Evolutionary conservation across 2,797 vertebrate species (phyloP), one percentile per base, ranked within the genome.

Genomic region (Streptopelia turtur): DNA sequence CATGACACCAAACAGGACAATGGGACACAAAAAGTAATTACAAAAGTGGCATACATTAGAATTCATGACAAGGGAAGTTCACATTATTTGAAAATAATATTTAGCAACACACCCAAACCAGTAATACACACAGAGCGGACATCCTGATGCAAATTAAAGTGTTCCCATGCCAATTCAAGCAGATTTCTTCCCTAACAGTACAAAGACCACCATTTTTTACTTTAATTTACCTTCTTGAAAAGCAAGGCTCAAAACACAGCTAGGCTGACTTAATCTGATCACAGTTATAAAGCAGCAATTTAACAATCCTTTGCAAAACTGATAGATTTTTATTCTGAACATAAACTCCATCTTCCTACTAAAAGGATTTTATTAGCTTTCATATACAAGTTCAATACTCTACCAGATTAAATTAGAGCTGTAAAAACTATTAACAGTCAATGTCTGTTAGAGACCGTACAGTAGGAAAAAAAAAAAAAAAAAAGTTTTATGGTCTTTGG

Each of bases 351-450:
- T 94, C 94, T 97, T 96, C 83, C 83, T 96, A 85, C 90, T 95
- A 95, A 97, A 96, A 95, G 79, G 91, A 90, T 95, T 96, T 97
- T 97, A 97, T 96, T 96, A 92, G 76, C 74, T 96, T 93, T 95
- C 25, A 50, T 59, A 50, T 90, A 93, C 78, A 93, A 93, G 83
- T 96, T 97, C 89, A 89, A 94, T 94, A 97, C 75, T 84, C 79
- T 75, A 91, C 14, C 82, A 96, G 89, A 97, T 96, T 96, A 96
- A 96, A 97, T 97, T 95, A 95, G 90, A 94, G 77, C 83, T 82
- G 80, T 94, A 97, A 96, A 97, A 95, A 74, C 78, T 84, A 80
- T 90, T 94, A 96, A 93, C 60, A 96, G 76, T 60, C 85, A 93
- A 91, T 1, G 60, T 71, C 92, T 93, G 74, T 39, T 49, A 85